Conservation (phyloP, 2,113 vertebrate species). For the Menidia beryllina region DNA sequence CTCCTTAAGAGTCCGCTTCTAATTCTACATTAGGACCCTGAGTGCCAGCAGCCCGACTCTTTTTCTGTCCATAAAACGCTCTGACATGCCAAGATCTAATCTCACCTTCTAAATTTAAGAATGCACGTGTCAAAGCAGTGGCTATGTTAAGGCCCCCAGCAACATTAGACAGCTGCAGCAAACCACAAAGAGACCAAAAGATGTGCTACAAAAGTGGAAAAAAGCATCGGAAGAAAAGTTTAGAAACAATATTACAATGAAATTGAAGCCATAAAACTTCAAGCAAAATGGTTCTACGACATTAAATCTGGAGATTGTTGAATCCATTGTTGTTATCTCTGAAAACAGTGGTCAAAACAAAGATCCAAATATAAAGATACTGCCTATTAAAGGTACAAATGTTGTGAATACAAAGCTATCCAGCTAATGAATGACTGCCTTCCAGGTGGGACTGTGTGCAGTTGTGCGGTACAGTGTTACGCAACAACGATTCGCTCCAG, state of each 20-base stretch:
- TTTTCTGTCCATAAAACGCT: slow-evolving; percentile 1
- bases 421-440: not conserved
- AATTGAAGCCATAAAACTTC: slow-evolving; percentile 31
- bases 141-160: slow-evolving; percentile 16
- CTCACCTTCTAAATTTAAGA: slow-evolving; percentile 25
- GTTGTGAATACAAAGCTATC: not conserved
- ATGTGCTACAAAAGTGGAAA: slow-evolving; percentile 44
- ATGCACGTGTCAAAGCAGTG: slow-evolving; percentile 36
- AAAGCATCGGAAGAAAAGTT: slow-evolving; percentile 30
- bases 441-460: not conserved
- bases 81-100: slow-evolving; percentile 25
- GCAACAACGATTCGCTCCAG: not conserved
- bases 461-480: not conserved
- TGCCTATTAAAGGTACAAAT: not conserved
- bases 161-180: slow-evolving; percentile 43
- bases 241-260: slow-evolving; percentile 13
- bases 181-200: slow-evolving; percentile 35
- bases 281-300: slow-evolving; percentile 17
- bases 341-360: not conserved
- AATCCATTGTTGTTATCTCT: slow-evolving; percentile 36
- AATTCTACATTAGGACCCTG: not conserved
- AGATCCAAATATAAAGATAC: not conserved
- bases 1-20: not conserved
- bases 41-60: not conserved
- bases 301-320: slow-evolving; percentile 32